phyloP scores from a whole-genome alignment of 2,888 invertebrate species.

The Scrobipalpa costella region DNA sequence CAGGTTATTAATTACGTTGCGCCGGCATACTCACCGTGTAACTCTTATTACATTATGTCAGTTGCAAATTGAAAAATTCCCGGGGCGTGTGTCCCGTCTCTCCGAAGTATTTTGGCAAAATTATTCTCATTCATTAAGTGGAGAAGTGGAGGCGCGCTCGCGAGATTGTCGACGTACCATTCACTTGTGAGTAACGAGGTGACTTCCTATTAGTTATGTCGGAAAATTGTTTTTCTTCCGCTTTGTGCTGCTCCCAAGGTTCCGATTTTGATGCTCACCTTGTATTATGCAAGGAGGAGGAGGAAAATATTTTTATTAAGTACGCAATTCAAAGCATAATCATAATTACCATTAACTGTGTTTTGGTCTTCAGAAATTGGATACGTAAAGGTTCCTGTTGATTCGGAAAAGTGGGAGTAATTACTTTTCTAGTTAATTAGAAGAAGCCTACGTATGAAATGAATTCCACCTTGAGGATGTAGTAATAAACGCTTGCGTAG shows the following conservation, averaged over 20 bases:
- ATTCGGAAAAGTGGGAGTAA: not conserved
- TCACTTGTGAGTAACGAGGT: constrained; percentile 78
- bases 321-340: not conserved
- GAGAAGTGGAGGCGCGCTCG: constrained; percentile 70
- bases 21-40: constrained; percentile 76
- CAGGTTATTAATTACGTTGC: constrained; percentile 79
- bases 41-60: constrained; percentile 81
- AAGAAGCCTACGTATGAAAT: constrained; percentile 3
- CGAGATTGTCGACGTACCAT: constrained; percentile 77
- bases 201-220: constrained; percentile 78
- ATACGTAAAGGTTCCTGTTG: not conserved
- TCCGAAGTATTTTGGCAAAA: constrained; percentile 79
- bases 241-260: constrained; percentile 42
- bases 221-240: constrained; percentile 74
- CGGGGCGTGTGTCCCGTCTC: constrained; percentile 79
- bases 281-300: not conserved
- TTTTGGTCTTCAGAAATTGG: not conserved
- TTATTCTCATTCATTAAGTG: constrained; percentile 81
- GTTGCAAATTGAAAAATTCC: constrained; percentile 82
- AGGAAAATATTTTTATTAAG: not conserved
- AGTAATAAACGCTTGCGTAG: constrained; percentile 1
- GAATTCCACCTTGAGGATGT: not conserved
- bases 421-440: not conserved
- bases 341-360: not conserved
- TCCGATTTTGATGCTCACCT: constrained; percentile 13